Conservation (phyloP, 2,113 vertebrate genomes). For the Actinemys pallida region DNA sequence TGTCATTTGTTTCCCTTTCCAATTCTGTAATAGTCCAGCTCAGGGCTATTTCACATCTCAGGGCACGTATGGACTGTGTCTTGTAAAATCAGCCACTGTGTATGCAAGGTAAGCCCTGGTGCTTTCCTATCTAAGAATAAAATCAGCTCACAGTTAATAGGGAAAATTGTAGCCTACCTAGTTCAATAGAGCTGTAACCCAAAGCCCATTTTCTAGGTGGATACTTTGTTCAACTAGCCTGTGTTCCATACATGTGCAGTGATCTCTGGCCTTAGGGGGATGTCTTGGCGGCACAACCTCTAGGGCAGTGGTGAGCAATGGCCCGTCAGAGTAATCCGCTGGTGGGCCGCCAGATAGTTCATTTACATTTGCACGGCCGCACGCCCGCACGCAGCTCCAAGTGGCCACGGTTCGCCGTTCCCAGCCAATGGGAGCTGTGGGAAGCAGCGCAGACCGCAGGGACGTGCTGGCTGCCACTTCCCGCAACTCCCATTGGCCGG, state of each 20-base stretch:
- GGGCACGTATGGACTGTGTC: neutral
- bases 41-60: neutral
- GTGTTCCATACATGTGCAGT: rapidly evolving
- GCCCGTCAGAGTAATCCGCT: no score
- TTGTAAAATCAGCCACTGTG: neutral
- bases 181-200: neutral
- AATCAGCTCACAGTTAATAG: neutral
- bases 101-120: neutral
- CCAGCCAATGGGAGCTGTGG: no score
- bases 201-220: neutral
- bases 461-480: no score
- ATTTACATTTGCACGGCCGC: no score
- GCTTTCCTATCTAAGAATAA: neutral
- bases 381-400: no score
- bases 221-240: neutral
- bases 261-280: neutral
- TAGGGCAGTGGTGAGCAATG: neutral
- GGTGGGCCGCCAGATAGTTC: no score
- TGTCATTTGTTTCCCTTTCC: conserved; percentile 51
- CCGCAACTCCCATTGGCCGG: no score
- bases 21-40: neutral
- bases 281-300: neutral
- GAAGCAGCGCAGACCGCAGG: no score
- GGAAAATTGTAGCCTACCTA: neutral
- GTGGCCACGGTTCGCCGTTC: no score